Base-by-base conservation (phyloP, 2,113 vertebrate species). In the Heterotilapia buettikoferi region DNA sequence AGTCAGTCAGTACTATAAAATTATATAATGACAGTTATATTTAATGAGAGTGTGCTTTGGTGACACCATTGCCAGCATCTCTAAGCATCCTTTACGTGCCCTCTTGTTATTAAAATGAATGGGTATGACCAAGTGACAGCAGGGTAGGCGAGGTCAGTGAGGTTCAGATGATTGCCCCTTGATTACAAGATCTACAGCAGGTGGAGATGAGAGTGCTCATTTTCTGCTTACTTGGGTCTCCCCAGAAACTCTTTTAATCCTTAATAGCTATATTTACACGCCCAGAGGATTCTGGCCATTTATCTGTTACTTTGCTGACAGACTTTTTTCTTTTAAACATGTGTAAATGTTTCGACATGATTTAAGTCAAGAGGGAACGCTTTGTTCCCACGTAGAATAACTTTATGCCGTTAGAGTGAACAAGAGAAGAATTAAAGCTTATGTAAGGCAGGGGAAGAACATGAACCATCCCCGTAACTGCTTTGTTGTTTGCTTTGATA, bases 221-320 rank as follows among this genome's bases (percentile, higher is more conserved):
- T 91, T 91, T 89, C 83, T 90, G 89, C 84, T 86, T 81, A 85
- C 87, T 84, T 84, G 61, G 83, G 18, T 86, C 53, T 76, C 53
- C 40, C 16, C 31, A 56, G 76, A 90, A 93, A 79, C 19, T 2
- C 6, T 52, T 88, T 71, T 76, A 80, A 89, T 82, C 45, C 80
- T 79, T 88, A 79, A 79, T 84, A 52, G 52, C 82, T 71, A 68
- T 59, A 73, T 92, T 87, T 90, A 54, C 52, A 84, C 29, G n/a
- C 71, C 12, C 47, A 31, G 66, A 85, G 53, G 14, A 43, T 86
- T 52, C 47, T 29, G 40, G 43, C 80, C 82, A 85, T 88, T 79
- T 79, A 80, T 90, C 61, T 71, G 81, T 71, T 45, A 16, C 61
- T 57, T 84, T 0, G 2, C 26, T 7, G 57, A 29, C 10, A 52